Evolutionary conservation across 2,797 vertebrate genomes (phyloP), one percentile per base, ranked within the genome.

Genomic region (Heteromormyrus szaboi): DNA sequence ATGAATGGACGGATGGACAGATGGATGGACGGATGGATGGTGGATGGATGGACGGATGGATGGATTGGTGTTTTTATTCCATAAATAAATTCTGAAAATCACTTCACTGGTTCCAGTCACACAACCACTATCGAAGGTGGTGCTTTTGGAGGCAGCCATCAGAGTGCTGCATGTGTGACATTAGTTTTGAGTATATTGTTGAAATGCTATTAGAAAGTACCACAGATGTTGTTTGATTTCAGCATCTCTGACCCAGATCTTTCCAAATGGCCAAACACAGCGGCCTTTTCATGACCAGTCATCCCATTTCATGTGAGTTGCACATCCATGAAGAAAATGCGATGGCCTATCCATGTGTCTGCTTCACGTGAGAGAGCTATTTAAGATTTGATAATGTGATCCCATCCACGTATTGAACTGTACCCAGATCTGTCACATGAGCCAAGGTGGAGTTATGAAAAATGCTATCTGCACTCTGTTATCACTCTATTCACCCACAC

Each of bases 381-480:
- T 88, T 88, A 84, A 84, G 53, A 85, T 85, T 29, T 37, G 56
- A 76, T 87, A 48, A 87, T 56, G 65, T 46, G 85, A 79, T 81
- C 41, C 65, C 50, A 46, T 56, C 44, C 48, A 56, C 59, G 62
- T 68, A 46, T 25, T 22, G 22, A 68, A 85, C 79, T 89, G 4
- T 41, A 51, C 29, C 76, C 88, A 59, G 22, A 62, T 89, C 56
- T 62, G 59, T 84, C 81, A 50, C 54, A 85, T 8, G 72, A 84
- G 81, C 85, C 85, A 65, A 65, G 86, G n/a, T 6, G 33, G 17
- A 53, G 44, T 81, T 81, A 81, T 79, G 50, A 79, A 44, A 88
- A 72, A 81, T 81, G 65, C 48, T 88, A 81, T 89, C 85, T 50
- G 3, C 7, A 51, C 88, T 59, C 72, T 51, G 86, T 83, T 81